Base-by-base conservation (phyloP, 2,797 vertebrate species). In the Enoplosus armatus region DNA sequence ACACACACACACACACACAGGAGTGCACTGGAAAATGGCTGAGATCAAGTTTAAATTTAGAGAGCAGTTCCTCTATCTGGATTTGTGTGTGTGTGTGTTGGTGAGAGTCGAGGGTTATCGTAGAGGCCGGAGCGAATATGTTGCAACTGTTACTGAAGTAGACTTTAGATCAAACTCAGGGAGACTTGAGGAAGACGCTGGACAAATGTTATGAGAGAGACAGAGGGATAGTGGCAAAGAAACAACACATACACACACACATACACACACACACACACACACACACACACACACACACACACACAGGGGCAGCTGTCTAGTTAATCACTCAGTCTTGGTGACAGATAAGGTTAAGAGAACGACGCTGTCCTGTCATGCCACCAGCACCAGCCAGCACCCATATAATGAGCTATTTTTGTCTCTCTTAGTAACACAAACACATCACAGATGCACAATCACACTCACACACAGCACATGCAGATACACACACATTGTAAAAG, bases 301-400 rank as follows among this genome's bases (percentile, higher is more conserved):
- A 89, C 78, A 86, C 82, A 84, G 78, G 48, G 93, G 92, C 96
- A 97, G 96, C 96, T 97, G 96, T 95, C 96, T 90, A 89, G 83
- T 94, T 96, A 95, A 96, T 97, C 97, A 96, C 89, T 96, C 94
- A 91, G 85, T 71, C 83, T 84, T 84, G 78, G 79, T 96, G 97
- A 97, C 96, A 97, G 96, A 91, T 95, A 97, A 97, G 97, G 96
- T 97, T 96, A 96, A 93, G 93, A 94, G 95, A 94, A 89, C 90
- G 89, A 8, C 69, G 72, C 88, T 83, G 90, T 87, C 86, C 88
- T 83, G 87, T 89, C 87, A 91, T 86, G 83, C 87, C 90, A 86
- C 78, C 63, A 84, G 80, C 82, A 84, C 69, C 79, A 87, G 87
- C 84, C 63, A 84, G 87, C 80, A 80, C 87, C 89, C 91, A 83